Conservation (phyloP, 2,113 vertebrate genomes). For the Sylvilagus bachmani region DNA sequence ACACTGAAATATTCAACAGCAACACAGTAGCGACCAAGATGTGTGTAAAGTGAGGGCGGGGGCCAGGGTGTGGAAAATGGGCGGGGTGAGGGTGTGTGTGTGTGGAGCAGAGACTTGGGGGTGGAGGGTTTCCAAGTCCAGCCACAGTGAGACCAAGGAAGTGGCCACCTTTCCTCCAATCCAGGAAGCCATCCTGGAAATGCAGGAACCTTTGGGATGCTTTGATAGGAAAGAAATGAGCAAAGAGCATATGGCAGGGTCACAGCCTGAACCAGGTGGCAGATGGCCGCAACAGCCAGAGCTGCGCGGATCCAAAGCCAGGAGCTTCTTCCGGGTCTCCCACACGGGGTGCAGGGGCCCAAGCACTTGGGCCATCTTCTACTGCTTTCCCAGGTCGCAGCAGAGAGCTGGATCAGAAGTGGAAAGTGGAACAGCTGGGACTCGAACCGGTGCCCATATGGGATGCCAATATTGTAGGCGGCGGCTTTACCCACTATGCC, state of each 20-base stretch:
- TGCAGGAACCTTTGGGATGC: background rate
- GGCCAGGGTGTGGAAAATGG: background rate
- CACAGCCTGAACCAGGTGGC: background rate
- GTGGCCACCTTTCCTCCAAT: background rate
- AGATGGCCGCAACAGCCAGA: background rate
- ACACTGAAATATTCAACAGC: constrained; percentile 48
- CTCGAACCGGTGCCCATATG: too few relatives aligned
- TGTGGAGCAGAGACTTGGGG: background rate
- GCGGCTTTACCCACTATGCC: background rate
- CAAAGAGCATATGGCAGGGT: background rate
- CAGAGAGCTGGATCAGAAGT: too few relatives aligned
- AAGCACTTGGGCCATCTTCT: too few relatives aligned
- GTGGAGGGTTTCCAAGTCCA: background rate
- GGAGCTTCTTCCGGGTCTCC: too few relatives aligned
- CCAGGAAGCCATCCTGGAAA: constrained; percentile 11
- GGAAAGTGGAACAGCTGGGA: too few relatives aligned
- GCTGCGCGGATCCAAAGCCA: too few relatives aligned
- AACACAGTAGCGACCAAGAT: constrained; percentile 17
- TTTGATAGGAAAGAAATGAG: constrained; percentile 2
- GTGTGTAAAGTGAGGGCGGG: background rate
- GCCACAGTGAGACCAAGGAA: background rate
- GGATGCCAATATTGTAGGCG: too few relatives aligned
- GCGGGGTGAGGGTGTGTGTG: background rate
- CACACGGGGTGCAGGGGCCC: too few relatives aligned
- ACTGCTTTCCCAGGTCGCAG: too few relatives aligned